Evolutionary conservation across 37 sponge, comb jelly and placozoan genomes (phyloP), one percentile per base, ranked within the genome.

Genomic region (Geodia barretti): DNA sequence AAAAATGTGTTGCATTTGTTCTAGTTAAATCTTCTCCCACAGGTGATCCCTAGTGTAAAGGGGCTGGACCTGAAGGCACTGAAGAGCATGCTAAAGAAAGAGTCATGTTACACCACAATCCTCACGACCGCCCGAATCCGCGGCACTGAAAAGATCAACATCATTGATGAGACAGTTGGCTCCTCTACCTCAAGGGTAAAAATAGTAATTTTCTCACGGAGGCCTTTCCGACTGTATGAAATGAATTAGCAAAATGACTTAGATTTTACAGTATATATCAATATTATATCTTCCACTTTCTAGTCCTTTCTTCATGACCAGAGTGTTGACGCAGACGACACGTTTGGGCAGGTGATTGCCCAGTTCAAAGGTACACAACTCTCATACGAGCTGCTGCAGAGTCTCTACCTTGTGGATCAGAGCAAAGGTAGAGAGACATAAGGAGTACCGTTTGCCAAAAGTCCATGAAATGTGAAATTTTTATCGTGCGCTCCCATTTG

Each of bases 1-100:
- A n/a, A n/a, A n/a, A n/a, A n/a, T n/a, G n/a, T n/a, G n/a, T n/a
- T n/a, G n/a, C n/a, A n/a, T n/a, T n/a, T n/a, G n/a, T n/a, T n/a
- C n/a, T n/a, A n/a, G n/a, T n/a, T n/a, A n/a, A n/a, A n/a, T n/a
- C n/a, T n/a, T n/a, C n/a, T n/a, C n/a, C n/a, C n/a, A n/a, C n/a
- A 83, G 84, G 87, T 86, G 1, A 60, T 64, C 1, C 68, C 83
- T 32, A 77, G 83, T 62, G 87, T 86, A 31, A 72, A 79, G 26
- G 83, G 94, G 3, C 71, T 94, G 34, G 81, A 86, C 72, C 60
- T 60, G 24, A 94, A 94, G 66, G 73, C 75, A 0, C 79, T 94
- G 28, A 94, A 94, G 74, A 76, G 84, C 41, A 40, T 39, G n/a
- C 73, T 94, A 62, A 94, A 94, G 85, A 94, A 89, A 83, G 90